Conservation (phyloP, 2,113 vertebrate species). For the Hyaena hyaena region DNA sequence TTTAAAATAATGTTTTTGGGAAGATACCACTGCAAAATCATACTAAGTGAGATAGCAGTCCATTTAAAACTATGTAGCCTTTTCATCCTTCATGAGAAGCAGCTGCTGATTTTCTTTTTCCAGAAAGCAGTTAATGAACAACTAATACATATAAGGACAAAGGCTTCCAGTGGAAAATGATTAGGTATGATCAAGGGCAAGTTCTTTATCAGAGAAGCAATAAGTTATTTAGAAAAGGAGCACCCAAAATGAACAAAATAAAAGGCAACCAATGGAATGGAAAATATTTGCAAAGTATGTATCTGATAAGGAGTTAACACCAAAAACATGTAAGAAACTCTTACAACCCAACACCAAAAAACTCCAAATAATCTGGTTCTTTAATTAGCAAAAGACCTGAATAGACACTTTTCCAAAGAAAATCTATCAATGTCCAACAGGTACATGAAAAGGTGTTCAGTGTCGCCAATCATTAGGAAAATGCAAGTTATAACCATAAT, state of each 20-base stretch:
- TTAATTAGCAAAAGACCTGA: not conserved
- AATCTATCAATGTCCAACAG: not conserved
- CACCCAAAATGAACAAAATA: not conserved
- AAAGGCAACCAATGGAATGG: not conserved
- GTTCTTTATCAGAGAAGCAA: slow-evolving; percentile 23
- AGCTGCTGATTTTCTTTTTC: not conserved
- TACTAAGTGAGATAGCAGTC: not conserved
- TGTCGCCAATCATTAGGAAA: not conserved
- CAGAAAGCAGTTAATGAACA: not conserved
- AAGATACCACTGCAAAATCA: slow-evolving; percentile 42
- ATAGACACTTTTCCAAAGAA: not conserved
- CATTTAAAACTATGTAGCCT: not conserved
- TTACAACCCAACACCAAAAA: not conserved
- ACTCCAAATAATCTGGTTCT: not conserved
- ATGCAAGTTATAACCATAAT: not conserved
- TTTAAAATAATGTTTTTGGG: slow-evolving; percentile 20
- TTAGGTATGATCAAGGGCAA: not conserved
- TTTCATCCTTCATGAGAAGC: slow-evolving; percentile 4
- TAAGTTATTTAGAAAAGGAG: slow-evolving; percentile 29
- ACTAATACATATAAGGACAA: slow-evolving; percentile 23
- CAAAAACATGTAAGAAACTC: not conserved
- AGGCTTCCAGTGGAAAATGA: not conserved
- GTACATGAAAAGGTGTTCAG: not conserved
- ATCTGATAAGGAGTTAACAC: not conserved
- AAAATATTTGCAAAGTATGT: not conserved